Percentiles rank a stretch among this genome's conserved stretches.
phyloP scores from a whole-genome alignment of 2,797 vertebrate genomes.

The Dromococcyx pavoninus region DNA sequence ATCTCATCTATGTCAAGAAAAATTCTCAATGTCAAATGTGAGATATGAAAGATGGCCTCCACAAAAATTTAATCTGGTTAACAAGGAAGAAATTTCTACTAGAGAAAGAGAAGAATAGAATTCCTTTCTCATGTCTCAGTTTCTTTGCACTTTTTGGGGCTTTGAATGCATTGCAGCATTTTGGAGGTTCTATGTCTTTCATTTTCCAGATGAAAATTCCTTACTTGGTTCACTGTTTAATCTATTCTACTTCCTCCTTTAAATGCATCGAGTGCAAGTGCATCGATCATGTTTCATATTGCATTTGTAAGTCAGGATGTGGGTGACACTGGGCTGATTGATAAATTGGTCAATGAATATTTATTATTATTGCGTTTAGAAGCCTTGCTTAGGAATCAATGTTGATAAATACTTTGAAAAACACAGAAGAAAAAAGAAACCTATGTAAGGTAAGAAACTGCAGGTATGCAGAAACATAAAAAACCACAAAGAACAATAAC shows the following conservation, averaged over 20 bases:
- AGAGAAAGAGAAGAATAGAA: not conserved
- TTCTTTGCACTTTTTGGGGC: not conserved
- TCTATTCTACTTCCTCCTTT: not conserved
- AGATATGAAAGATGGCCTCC: accelerated
- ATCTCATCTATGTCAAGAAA: not conserved
- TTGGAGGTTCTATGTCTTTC: not conserved
- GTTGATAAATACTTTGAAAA: not conserved
- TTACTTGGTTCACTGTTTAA: not conserved
- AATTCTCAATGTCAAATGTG: not conserved
- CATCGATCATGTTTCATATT: not conserved
- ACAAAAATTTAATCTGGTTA: not conserved
- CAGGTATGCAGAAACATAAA: not conserved
- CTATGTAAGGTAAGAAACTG: not conserved
- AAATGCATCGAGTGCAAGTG: not conserved
- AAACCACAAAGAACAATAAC: not conserved
- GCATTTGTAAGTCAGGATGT: not conserved
- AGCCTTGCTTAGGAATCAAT: not conserved
- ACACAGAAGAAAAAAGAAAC: not conserved
- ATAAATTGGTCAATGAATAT: not conserved
- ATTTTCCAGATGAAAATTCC: not conserved
- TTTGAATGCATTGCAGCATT: not conserved
- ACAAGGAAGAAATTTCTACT: not conserved
- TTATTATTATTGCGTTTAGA: not conserved
- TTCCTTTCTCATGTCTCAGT: not conserved
- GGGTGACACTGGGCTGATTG: not conserved